Conservation (phyloP, 2,888 invertebrate genomes). For the Eupithecia tripunctaria region DNA sequence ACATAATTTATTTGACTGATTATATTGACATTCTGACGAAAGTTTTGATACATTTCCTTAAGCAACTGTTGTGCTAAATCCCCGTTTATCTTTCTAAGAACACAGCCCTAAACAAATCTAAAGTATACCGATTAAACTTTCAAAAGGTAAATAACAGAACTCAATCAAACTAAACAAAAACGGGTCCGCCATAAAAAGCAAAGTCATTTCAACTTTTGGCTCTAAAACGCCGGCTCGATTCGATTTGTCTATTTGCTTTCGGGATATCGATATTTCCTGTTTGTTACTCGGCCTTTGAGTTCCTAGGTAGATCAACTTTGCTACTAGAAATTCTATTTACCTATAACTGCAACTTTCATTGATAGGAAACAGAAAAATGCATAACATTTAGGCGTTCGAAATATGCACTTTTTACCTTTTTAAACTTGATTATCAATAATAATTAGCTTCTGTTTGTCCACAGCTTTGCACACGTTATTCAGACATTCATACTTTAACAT, state of each 20-base stretch:
- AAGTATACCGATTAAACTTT: slow-evolving; percentile 18
- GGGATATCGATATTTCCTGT: slow-evolving; percentile 23
- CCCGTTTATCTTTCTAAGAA: not conserved
- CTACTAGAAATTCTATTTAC: not conserved
- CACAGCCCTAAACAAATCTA: not conserved
- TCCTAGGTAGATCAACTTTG: not conserved
- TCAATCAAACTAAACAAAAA: slow-evolving; percentile 54
- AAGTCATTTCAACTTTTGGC: slow-evolving; percentile 54
- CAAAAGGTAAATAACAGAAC: slow-evolving; percentile 37
- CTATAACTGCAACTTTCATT: no score
- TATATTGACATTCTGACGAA: not conserved
- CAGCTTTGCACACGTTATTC: no score
- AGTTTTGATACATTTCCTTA: not conserved
- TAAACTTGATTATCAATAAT: no score
- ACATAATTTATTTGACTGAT: no score
- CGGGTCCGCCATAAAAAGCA: slow-evolving; percentile 50
- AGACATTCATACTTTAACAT: no score
- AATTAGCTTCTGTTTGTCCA: no score
- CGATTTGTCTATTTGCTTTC: slow-evolving; percentile 25
- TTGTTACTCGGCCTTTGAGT: slow-evolving; percentile 5
- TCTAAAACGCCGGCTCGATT: slow-evolving; percentile 45
- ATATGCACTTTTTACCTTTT: no score
- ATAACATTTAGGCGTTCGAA: no score
- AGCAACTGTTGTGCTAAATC: not conserved
- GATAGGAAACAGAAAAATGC: no score